These are phyloP conservation scores for Incurvaria masculella DNA, from an alignment of 2,888 invertebrate species.

Conservation along the genomic window DNA sequence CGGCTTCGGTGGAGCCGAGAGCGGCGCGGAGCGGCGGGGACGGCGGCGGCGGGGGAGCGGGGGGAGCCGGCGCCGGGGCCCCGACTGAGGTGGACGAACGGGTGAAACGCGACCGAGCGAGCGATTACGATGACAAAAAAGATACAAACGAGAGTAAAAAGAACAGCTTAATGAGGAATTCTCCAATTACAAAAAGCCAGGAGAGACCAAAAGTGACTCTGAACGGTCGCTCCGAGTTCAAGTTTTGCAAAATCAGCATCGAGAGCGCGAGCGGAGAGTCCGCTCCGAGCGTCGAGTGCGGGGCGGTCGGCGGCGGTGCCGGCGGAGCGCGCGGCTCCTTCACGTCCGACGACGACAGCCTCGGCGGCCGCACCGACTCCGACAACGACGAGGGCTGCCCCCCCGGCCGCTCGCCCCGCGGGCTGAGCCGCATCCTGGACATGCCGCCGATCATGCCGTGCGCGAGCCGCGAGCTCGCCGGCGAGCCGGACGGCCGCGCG, in stretches of 20 bases:
- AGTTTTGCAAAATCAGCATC: conserved; percentile 53
- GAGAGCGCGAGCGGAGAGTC: conserved; percentile 49
- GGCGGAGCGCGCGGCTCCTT: conserved; percentile 49
- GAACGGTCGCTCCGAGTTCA: conserved; percentile 44
- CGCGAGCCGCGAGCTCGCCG: conserved; percentile 74
- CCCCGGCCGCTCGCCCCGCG: conserved; percentile 50
- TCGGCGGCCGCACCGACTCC: conserved; percentile 54
- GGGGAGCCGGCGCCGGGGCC: too few relatives aligned
- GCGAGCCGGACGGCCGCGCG: conserved; percentile 84
- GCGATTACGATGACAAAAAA: conserved; percentile 36
- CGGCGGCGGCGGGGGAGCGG: too few relatives aligned
- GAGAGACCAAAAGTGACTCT: conserved; percentile 65
- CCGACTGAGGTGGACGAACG: conserved; percentile 46
- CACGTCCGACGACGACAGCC: conserved; percentile 51
- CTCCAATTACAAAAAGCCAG: conserved; percentile 63
- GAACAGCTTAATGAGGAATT: conserved; percentile 53
- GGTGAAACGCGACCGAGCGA: conserved; percentile 33
- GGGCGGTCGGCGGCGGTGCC: conserved; percentile 56
- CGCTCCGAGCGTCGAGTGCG: conserved; percentile 55
- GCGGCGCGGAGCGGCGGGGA: too few relatives aligned
- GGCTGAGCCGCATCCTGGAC: conserved; percentile 37
- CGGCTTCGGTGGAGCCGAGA: too few relatives aligned
- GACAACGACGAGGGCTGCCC: conserved; percentile 59
- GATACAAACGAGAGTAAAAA: conserved; percentile 43
- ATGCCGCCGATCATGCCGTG: conserved; percentile 48